phyloP scores from a whole-genome alignment of 2,113 vertebrate species.

The Phalacrocorax carbo region DNA sequence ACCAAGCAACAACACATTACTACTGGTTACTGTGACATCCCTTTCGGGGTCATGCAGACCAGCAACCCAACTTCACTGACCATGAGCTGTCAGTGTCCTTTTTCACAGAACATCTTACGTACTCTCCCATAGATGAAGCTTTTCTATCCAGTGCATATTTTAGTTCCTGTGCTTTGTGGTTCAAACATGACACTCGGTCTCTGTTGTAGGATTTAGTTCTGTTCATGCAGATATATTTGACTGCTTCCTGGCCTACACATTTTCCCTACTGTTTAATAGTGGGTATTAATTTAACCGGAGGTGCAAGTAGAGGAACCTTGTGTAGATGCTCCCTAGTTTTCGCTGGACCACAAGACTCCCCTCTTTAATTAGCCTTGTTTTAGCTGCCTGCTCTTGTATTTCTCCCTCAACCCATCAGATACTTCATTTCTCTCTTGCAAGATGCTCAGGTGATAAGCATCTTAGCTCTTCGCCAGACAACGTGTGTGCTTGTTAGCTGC shows the following conservation, averaged over 20 bases:
- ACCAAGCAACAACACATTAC: not conserved
- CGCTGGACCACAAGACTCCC: not conserved
- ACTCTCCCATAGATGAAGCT: not conserved
- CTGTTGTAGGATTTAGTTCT: not conserved
- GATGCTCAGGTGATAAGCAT: slow-evolving; percentile 8
- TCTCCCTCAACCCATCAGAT: not conserved
- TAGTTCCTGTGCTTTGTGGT: not conserved
- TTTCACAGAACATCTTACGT: not conserved
- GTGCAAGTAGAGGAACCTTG: not conserved
- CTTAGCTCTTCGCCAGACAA: not conserved
- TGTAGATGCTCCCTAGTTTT: not conserved
- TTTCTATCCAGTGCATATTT: not conserved
- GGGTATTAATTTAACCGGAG: not conserved
- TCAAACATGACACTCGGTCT: not conserved
- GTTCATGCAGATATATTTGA: not conserved
- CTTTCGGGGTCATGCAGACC: not conserved
- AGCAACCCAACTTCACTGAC: not conserved
- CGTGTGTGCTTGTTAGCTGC: not conserved
- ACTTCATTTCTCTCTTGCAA: not conserved
- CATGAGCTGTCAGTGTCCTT: not conserved
- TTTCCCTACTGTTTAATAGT: not conserved
- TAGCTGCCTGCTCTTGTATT: not conserved
- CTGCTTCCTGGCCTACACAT: not conserved
- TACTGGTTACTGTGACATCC: not conserved
- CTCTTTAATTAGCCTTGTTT: not conserved